Evolutionary conservation across 2,113 vertebrate species (phyloP), one percentile per base, ranked within the genome.

Genomic region (Nothoprocta perdicaria): DNA sequence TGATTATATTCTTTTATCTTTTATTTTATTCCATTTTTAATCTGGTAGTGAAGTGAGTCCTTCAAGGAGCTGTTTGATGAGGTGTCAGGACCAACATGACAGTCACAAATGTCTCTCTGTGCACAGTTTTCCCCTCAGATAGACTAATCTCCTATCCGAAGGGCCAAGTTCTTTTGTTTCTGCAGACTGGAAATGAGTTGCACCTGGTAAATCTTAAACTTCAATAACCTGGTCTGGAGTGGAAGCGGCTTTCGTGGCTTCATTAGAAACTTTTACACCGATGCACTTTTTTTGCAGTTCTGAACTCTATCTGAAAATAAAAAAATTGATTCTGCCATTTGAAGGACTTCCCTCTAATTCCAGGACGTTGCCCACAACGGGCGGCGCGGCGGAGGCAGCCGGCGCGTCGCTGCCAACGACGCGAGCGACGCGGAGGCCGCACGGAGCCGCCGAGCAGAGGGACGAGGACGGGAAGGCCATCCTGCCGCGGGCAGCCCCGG

Each of bases 41-140:
- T 63, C 66, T 67, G 52, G 35, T 81, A 80, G 76, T 33, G 71
- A 92, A 89, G 46, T n/a, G 50, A 90, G 69, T 62, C 52, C 79
- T 92, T 81, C 75, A 89, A 81, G 81, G 18, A 91, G 31, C 43
- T 89, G 62, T 84, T 81, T 91, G 71, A 92, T 84, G 69, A 94
- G 48, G 81, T 91, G 79, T 55, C 66, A 75, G 74, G 72, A 75
- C 52, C 52, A 89, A 86, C 52, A 38, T 2, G 41, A 67, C 71
- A 67, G 84, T 75, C 8, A 21, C 84, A 92, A 81, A 92, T 89
- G 69, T 78, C 75, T 22, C 52, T 68, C 72, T 82, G 48, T 52
- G 43, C 38, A 29, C 45, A 31, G 45, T 74, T 86, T 74, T 43
- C 52, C 53, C 16, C 21, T 77, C 79, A 46, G 62, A 76, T 3